Conservation (phyloP, 2,113 vertebrate species). For the Tachysurus vachellii region DNA sequence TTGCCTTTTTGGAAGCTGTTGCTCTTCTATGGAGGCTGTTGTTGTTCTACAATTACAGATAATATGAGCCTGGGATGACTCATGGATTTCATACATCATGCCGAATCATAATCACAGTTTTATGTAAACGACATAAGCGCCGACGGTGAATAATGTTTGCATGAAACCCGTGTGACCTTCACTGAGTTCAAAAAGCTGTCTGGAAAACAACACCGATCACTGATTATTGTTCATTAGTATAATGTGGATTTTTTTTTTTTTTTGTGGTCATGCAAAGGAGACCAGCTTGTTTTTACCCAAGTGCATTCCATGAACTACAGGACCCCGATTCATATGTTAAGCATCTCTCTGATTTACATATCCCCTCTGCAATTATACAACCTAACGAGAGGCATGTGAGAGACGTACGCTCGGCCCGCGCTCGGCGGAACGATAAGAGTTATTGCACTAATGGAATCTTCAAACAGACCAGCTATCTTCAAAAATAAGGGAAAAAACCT, state of each 20-base stretch:
- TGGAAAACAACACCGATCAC: not conserved
- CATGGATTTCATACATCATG: not conserved
- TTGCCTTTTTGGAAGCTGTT: not conserved
- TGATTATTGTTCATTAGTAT: constrained; percentile 17
- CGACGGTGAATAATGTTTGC: not conserved
- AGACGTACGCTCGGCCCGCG: constrained; percentile 53
- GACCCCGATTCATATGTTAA: constrained; percentile 72
- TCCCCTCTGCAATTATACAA: constrained; percentile 68
- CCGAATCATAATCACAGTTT: not conserved
- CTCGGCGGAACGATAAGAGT: constrained; percentile 57
- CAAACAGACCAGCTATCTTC: constrained; percentile 41
- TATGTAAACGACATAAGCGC: not conserved
- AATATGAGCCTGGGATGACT: not conserved
- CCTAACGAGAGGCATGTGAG: constrained; percentile 71
- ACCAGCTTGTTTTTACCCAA: constrained; percentile 48
- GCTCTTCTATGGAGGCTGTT: not conserved
- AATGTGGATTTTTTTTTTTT: not conserved
- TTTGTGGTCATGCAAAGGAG: constrained; percentile 48
- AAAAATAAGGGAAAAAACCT: constrained; percentile 27
- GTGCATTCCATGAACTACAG: constrained; percentile 57
- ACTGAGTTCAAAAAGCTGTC: not conserved
- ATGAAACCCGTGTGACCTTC: not conserved
- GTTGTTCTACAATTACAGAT: not conserved
- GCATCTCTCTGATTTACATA: constrained; percentile 72
- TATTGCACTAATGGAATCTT: constrained; percentile 43